Base-by-base conservation (phyloP, 2,113 vertebrate species). In the Nansenia antarctica region DNA sequence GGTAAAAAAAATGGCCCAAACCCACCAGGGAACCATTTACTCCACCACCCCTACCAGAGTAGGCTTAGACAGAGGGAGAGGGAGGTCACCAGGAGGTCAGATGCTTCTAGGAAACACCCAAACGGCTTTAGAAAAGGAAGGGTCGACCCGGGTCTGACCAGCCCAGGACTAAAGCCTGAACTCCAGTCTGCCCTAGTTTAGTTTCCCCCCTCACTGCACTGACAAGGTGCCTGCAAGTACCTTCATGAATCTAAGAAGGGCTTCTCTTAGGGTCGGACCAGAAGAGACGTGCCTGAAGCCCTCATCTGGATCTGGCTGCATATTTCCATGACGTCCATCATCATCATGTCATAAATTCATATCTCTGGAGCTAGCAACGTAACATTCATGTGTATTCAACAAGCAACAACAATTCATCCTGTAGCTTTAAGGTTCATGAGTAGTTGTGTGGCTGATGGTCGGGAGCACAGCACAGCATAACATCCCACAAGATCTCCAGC, bases 191-290 rank as follows among this genome's bases (percentile, higher is more conserved):
- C 79, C 69, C 59, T 49, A 49, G 45, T 20, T n/a, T n/a, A n/a
- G 68, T 60, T 72, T 78, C 72, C 78, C 79, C 76, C 72, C 78
- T 81, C 76, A 61, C 58, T 77, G 76, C 45, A 77, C 85, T 83
- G 85, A n/a, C n/a, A n/a, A n/a, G n/a, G n/a, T n/a, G n/a, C n/a
- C n/a, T 80, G 86, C 82, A 90, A 88, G 59, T 45, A 67, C 52
- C 32, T 34, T 69, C 69, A 67, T 9, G 66, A 80, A 54, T 73
- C 70, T 20, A 6, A 82, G 79, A 79, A 83, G 78, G 82, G 82
- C 86, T 83, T 86, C 68, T 85, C 73, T 26, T 64, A 49, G 76
- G 67, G 72, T 42, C 58, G 82, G 62, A 79, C 35, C 26, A 69
- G 61, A 68, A 74, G 70, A 68, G 55, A 73, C 72, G 37, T 76